Conservation (phyloP, 2,113 vertebrate genomes). For the Henicopernis longicauda region DNA sequence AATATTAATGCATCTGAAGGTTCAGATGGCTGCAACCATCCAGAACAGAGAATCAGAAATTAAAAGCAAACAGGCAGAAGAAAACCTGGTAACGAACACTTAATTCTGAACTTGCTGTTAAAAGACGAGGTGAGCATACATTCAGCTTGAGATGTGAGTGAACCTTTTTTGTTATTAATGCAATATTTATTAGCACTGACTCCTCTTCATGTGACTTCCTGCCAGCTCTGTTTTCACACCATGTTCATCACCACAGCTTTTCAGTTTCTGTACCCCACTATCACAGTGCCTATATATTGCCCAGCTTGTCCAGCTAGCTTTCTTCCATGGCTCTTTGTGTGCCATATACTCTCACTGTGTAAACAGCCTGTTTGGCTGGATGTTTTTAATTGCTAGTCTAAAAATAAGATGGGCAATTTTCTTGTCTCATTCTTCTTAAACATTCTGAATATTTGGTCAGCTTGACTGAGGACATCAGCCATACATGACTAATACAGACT, state of each 20-base stretch:
- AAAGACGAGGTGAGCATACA: not conserved
- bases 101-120: not conserved
- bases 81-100: not conserved
- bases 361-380: not conserved
- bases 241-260: not conserved
- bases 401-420: not conserved
- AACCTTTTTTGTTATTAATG: not conserved
- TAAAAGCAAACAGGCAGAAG: constrained; percentile 19
- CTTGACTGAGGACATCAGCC: not conserved
- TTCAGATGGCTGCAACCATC: not conserved
- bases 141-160: not conserved
- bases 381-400: not conserved
- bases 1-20: constrained; percentile 1
- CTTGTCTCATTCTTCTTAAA: not conserved
- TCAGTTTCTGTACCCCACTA: not conserved
- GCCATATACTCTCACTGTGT: fast-evolving
- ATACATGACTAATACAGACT: not conserved
- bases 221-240: not conserved
- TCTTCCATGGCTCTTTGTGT: not conserved
- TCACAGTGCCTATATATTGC: fast-evolving
- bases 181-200: not conserved
- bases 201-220: not conserved
- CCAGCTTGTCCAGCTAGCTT: not conserved
- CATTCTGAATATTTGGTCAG: not conserved
- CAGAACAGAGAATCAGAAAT: not conserved